Conservation (phyloP, 2,888 invertebrate genomes). For the Trichogramma dendrolimi region DNA sequence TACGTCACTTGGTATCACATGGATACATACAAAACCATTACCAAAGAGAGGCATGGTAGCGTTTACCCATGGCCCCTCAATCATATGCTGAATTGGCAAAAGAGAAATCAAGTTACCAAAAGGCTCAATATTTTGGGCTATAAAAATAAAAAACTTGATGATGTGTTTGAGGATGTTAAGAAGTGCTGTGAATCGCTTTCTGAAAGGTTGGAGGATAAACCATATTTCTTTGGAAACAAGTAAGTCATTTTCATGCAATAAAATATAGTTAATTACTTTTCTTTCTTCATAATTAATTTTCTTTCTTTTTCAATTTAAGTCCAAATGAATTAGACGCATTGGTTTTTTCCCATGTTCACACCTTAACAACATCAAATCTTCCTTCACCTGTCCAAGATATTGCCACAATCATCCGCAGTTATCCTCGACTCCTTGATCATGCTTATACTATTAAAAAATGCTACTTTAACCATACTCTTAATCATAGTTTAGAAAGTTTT, state of each 20-base stretch:
- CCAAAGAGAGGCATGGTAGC: conserved; percentile 78
- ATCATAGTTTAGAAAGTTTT: conserved; percentile 31
- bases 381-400: conserved; percentile 42
- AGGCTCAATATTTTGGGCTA: conserved; percentile 76
- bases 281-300: conserved; percentile 1
- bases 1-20: conserved; percentile 86
- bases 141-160: conserved; percentile 73
- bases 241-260: conserved; percentile 51
- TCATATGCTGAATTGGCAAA: conserved; percentile 73
- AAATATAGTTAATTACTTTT: conserved; percentile 1
- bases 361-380: conserved; percentile 52
- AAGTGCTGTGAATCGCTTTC: conserved; percentile 85
- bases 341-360: conserved; percentile 65
- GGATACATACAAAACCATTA: conserved; percentile 75
- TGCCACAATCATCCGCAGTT: conserved; percentile 50
- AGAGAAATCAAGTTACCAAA: conserved; percentile 66
- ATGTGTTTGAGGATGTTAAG: conserved; percentile 72
- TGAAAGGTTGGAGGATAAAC: conserved; percentile 73
- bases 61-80: conserved; percentile 93
- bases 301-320: conserved; percentile 48
- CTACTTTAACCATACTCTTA: conserved; percentile 30
- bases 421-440: conserved; percentile 51
- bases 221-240: conserved; percentile 78
- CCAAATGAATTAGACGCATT: conserved; percentile 75
- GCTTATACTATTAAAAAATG: conserved; percentile 32